phyloP scores from a whole-genome alignment of 2,797 vertebrate genomes.

The Morus bassanus region DNA sequence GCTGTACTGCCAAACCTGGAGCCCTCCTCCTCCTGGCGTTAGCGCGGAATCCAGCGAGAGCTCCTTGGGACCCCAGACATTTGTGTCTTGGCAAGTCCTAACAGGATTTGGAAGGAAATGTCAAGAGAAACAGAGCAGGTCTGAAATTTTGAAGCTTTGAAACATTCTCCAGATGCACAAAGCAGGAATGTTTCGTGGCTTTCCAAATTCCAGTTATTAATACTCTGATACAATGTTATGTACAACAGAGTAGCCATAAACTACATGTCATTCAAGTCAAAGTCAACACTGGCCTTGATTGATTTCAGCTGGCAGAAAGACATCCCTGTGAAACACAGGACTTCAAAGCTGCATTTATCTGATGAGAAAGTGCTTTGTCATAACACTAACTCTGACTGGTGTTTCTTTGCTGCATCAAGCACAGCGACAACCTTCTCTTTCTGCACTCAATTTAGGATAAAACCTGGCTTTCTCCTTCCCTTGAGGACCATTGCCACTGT shows the following conservation, averaged over 20 bases:
- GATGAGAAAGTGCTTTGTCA: not conserved
- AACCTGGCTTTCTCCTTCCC: not conserved
- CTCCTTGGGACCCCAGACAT: not conserved
- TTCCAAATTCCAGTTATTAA: not conserved
- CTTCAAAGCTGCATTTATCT: not conserved
- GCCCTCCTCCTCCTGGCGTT: not conserved
- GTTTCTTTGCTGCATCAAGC: not conserved
- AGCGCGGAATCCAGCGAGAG: not conserved
- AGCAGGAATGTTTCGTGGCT: not conserved
- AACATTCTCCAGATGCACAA: not conserved
- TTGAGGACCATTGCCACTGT: not conserved
- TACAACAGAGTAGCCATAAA: not conserved
- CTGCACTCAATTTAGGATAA: not conserved
- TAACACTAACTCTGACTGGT: not conserved
- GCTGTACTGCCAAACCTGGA: not conserved
- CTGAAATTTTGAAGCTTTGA: not conserved
- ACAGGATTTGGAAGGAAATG: not conserved
- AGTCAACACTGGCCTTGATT: not conserved
- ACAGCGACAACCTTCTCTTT: not conserved
- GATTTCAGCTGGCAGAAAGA: not conserved
- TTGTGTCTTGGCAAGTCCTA: not conserved
- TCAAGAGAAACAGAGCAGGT: not conserved
- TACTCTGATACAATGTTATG: not conserved
- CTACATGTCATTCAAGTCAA: not conserved
- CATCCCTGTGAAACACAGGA: not conserved